Conservation (phyloP, 1,140 invertebrate species). For the Diploscapter pachys region DNA sequence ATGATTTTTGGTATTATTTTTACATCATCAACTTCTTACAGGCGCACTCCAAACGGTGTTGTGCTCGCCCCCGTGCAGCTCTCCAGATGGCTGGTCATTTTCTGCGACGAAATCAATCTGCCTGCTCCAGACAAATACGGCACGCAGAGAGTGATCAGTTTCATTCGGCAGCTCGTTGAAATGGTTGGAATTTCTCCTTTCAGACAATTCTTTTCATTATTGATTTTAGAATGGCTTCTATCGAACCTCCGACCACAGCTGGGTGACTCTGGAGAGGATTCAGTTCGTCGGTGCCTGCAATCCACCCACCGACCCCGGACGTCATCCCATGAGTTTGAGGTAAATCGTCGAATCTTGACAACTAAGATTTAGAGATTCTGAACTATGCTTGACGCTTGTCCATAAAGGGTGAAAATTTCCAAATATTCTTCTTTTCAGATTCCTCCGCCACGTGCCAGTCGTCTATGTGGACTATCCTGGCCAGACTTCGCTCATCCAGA, state of each 20-base stretch:
- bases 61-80: conserved; percentile 87
- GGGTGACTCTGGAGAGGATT: conserved; percentile 92
- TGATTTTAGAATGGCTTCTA: conserved; percentile 67
- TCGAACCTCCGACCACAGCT: conserved; percentile 86
- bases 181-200: conserved; percentile 65
- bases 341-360: conserved; percentile 5
- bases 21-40: not conserved
- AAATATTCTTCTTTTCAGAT: conserved; percentile 67
- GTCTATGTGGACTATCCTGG: conserved; percentile 99
- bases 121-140: conserved; percentile 97
- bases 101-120: conserved; percentile 99
- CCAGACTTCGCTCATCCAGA: conserved; percentile 79
- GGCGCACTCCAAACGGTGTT: conserved; percentile 86
- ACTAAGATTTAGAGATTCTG: no score
- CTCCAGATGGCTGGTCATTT: conserved; percentile 97
- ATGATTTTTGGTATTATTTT: not conserved
- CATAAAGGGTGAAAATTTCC: no score
- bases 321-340: conserved; percentile 75
- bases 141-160: conserved; percentile 96
- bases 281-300: conserved; percentile 99
- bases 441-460: conserved; percentile 87
- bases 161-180: conserved; percentile 92
- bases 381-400: no score
- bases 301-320: conserved; percentile 96
- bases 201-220: conserved; percentile 12